Evolutionary conservation across 2,113 vertebrate genomes (phyloP).

Genomic region (Illadopsis cleaveri): DNA sequence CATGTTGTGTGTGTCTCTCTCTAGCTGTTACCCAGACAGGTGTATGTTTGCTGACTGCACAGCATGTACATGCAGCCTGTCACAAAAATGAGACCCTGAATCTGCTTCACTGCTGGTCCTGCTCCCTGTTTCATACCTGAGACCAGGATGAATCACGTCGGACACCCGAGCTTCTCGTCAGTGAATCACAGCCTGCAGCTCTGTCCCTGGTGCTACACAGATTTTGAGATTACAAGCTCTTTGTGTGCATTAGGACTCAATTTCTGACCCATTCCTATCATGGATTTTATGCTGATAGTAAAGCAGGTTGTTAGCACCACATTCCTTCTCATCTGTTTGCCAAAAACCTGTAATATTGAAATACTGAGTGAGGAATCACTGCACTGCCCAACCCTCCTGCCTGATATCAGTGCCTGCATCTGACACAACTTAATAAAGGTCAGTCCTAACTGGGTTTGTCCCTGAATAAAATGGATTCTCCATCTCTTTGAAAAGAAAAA

Average conservation of each 20-base stretch:
- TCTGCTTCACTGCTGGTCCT: background rate
- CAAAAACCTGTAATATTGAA: background rate
- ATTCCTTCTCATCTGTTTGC: background rate
- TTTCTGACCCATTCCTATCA: background rate
- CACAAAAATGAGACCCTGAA: conserved; percentile 21
- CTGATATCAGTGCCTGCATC: background rate
- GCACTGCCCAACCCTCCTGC: background rate
- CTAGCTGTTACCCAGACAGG: background rate
- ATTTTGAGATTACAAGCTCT: background rate
- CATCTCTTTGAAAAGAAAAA: background rate
- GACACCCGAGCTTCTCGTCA: background rate
- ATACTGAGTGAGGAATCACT: background rate
- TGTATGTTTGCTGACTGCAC: background rate
- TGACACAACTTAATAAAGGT: background rate
- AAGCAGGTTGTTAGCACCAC: background rate
- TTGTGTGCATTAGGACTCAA: background rate
- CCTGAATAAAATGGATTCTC: background rate
- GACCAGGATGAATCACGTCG: background rate
- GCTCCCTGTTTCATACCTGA: background rate
- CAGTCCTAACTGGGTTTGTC: background rate
- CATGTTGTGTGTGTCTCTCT: background rate
- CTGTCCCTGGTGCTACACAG: background rate
- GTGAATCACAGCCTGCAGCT: background rate
- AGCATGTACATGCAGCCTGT: background rate
- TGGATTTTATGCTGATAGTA: background rate